phyloP scores from a whole-genome alignment of 2,113 vertebrate species.

The Neolamprologus sp. region DNA sequence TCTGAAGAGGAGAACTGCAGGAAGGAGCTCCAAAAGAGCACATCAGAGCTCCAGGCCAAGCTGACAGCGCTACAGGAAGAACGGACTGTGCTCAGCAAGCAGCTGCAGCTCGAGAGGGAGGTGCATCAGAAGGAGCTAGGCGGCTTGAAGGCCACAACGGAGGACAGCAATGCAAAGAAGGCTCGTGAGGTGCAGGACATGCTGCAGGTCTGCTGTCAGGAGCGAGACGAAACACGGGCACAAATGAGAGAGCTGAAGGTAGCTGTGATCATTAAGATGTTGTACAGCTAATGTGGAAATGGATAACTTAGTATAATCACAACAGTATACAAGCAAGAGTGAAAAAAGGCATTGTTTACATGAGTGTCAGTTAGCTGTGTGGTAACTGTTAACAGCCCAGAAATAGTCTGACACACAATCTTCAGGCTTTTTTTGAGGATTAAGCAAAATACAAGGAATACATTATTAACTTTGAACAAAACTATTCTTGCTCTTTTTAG shows the following conservation, averaged over 20 bases:
- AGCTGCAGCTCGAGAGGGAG: constrained; percentile 84
- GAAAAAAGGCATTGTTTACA: background rate
- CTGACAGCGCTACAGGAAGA: constrained; percentile 72
- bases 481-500: background rate
- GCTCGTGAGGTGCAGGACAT: constrained; percentile 75
- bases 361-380: background rate
- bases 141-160: constrained; percentile 65
- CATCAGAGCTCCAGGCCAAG: constrained; percentile 70
- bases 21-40: constrained; percentile 70
- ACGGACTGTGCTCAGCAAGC: constrained; percentile 63
- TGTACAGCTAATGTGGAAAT: background rate
- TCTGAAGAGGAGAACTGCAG: constrained; percentile 75
- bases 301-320: background rate
- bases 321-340: no score
- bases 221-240: constrained; percentile 75
- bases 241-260: constrained; percentile 81
- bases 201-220: constrained; percentile 69
- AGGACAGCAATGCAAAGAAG: constrained; percentile 72
- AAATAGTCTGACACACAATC: background rate
- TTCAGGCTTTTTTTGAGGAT: background rate
- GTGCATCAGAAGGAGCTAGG: constrained; percentile 79
- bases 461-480: background rate
- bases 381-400: background rate
- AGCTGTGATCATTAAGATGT: background rate
- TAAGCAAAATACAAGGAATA: background rate